Evolutionary conservation across 2,797 vertebrate species (phyloP).

Genomic region (Acanthiza pusilla): DNA sequence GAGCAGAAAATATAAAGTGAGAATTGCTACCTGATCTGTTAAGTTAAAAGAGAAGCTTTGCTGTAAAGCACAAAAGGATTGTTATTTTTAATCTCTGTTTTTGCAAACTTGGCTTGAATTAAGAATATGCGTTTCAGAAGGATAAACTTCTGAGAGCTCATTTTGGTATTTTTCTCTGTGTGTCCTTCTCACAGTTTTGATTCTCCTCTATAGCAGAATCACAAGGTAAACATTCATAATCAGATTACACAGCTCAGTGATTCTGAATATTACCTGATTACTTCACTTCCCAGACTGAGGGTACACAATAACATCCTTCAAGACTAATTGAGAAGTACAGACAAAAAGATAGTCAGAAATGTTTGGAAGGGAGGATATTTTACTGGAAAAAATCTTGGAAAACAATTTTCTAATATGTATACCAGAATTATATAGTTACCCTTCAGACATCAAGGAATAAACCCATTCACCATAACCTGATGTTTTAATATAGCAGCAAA

Average conservation of each 20-base stretch:
- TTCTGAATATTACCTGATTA: constrained; percentile 55
- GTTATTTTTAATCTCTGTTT: background rate
- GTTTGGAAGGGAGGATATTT: background rate
- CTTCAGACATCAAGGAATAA: background rate
- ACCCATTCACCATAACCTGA: background rate
- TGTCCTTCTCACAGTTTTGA: constrained; percentile 1
- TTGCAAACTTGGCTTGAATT: background rate
- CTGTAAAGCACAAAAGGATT: background rate
- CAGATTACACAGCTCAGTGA: constrained; percentile 15
- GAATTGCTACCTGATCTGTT: background rate
- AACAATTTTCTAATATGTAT: background rate
- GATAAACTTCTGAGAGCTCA: background rate
- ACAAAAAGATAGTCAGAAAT: background rate
- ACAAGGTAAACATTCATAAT: constrained; percentile 50
- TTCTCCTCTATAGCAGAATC: constrained; percentile 1
- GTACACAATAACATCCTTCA: constrained; percentile 21
- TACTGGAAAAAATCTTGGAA: background rate
- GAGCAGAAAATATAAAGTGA: background rate
- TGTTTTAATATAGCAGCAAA: background rate
- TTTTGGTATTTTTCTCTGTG: background rate
- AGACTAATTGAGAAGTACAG: constrained; percentile 21
- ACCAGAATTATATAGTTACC: background rate
- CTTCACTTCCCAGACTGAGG: background rate
- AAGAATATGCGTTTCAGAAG: background rate
- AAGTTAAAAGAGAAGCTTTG: background rate